phyloP scores from a whole-genome alignment of 2,113 vertebrate species.

The Excalfactoria chinensis region DNA sequence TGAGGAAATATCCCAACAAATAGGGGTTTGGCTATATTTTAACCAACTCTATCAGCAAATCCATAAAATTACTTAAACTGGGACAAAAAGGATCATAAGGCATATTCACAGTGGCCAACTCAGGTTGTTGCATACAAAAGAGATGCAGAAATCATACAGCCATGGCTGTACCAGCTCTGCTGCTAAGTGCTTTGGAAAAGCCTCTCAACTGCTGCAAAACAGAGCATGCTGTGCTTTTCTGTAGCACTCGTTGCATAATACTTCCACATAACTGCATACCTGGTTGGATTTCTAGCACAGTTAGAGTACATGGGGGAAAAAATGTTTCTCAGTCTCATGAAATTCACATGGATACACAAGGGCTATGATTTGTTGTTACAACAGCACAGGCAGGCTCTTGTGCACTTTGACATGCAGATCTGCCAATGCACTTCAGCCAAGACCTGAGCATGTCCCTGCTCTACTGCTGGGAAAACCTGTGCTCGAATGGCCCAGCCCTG shows the following conservation, averaged over 20 bases:
- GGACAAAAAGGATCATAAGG: not conserved
- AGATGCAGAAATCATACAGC: not conserved
- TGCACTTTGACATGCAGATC: not conserved
- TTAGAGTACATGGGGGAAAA: fast-evolving
- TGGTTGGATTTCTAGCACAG: conserved; percentile 19
- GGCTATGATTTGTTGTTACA: not conserved
- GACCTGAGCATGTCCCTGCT: not conserved
- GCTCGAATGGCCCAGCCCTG: fast-evolving
- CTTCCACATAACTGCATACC: not conserved
- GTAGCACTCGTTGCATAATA: not conserved
- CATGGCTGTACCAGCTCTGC: not conserved
- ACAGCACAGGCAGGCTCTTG: not conserved
- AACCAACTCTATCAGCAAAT: not conserved
- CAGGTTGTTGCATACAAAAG: not conserved
- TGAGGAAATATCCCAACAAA: not conserved
- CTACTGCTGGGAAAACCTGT: not conserved
- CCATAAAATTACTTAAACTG: not conserved
- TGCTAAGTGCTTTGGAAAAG: conserved; percentile 2
- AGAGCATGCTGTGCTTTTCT: not conserved
- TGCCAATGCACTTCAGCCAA: not conserved
- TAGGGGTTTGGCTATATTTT: not conserved
- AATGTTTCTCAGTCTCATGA: not conserved
- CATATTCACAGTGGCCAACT: not conserved
- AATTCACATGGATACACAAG: not conserved
- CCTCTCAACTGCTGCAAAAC: not conserved